A percentile compares a stretch with the other conserved stretches of the same genome.
phyloP scores from a whole-genome alignment of 2,888 invertebrate species.

The Leptinotarsa peninsularis region DNA sequence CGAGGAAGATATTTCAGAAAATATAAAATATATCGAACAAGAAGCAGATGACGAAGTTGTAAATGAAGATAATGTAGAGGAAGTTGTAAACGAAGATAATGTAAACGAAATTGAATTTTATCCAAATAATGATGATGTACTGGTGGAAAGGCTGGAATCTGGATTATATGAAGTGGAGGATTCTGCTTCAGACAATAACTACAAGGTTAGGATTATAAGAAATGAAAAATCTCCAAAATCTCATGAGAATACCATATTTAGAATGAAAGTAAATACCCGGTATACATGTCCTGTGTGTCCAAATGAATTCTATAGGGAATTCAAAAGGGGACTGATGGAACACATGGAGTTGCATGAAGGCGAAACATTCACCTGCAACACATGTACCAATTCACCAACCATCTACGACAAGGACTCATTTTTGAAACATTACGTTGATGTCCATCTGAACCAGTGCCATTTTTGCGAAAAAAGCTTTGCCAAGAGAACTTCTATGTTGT shows the following conservation, averaged over 20 bases:
- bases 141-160: not conserved
- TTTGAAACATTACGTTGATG: constrained; percentile 41
- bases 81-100: not conserved
- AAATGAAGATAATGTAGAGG: not conserved
- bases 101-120: not conserved
- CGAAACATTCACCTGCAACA: constrained; percentile 36
- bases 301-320: constrained; percentile 29
- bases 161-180: constrained; percentile 11
- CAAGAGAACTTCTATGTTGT: not conserved
- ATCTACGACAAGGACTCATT: constrained; percentile 33
- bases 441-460: constrained; percentile 46
- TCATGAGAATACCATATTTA: constrained; percentile 1
- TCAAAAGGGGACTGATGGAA: constrained; percentile 30
- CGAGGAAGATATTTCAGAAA: not conserved
- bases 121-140: not conserved
- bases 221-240: not conserved
- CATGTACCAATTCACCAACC: constrained; percentile 30
- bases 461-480: constrained; percentile 46
- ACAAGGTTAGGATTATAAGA: constrained; percentile 2
- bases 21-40: not conserved
- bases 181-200: not conserved
- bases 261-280: constrained; percentile 32
- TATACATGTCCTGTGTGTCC: constrained; percentile 42
- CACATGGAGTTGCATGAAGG: constrained; percentile 35
- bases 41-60: not conserved